These are phyloP conservation scores for Danio tinwini DNA, from an alignment of 2,797 vertebrate species.

Conservation along the genomic window DNA sequence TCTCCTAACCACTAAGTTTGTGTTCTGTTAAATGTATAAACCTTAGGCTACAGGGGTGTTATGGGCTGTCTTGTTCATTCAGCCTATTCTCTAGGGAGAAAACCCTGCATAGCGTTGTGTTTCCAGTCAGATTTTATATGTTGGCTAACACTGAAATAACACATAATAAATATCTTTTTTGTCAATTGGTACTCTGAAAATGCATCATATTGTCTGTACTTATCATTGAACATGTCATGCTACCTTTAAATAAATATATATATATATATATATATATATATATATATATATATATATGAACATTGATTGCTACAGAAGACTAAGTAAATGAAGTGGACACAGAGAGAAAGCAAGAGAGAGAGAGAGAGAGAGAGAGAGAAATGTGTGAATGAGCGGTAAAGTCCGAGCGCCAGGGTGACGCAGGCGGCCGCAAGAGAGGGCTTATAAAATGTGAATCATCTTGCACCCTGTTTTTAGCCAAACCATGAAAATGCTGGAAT, in stretches of 20 bases:
- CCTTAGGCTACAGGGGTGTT: slow-evolving; percentile 6
- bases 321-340: neutral
- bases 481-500: slow-evolving; percentile 74
- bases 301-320: neutral
- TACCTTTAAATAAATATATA: neutral
- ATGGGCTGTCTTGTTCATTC: slow-evolving; percentile 40
- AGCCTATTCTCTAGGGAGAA: slow-evolving; percentile 1
- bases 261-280: too few species aligned
- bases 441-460: slow-evolving; percentile 74
- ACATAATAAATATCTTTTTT: neutral
- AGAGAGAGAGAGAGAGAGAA: neutral
- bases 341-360: slow-evolving; percentile 28
- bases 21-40: slow-evolving; percentile 48
- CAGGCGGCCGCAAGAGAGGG: slow-evolving; percentile 64
- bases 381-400: slow-evolving; percentile 63
- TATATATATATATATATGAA: neutral
- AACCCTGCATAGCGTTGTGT: neutral
- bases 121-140: neutral
- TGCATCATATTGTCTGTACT: neutral
- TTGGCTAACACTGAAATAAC: neutral
- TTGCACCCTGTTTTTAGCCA: slow-evolving; percentile 71
- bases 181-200: neutral
- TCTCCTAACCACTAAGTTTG: slow-evolving; percentile 38
- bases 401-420: slow-evolving; percentile 62
- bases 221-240: neutral